phyloP scores from a whole-genome alignment of 1,140 invertebrate genomes.

The Drosophila azteca region DNA sequence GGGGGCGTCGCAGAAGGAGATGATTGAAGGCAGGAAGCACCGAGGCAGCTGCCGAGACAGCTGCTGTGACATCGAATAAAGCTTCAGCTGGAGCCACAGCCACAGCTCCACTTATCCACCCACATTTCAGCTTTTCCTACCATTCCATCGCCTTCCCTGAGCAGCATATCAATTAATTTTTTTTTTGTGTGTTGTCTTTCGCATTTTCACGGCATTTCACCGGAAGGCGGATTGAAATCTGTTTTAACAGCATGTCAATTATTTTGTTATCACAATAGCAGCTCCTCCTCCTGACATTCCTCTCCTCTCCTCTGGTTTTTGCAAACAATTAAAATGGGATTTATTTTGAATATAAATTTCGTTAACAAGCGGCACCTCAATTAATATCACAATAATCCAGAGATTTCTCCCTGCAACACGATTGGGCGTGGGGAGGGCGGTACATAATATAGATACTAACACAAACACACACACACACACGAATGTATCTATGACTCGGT shows the following conservation, averaged over 20 bases:
- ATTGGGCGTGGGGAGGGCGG: neutral
- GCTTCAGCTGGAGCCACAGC: neutral
- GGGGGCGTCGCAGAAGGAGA: constrained; percentile 9
- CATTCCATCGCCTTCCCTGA: constrained; percentile 1
- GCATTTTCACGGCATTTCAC: constrained; percentile 4
- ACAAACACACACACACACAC: constrained; percentile 32
- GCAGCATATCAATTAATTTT: constrained; percentile 10
- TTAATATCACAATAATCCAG: constrained; percentile 51
- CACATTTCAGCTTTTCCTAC: too few relatives aligned
- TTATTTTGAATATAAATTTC: constrained; percentile 60
- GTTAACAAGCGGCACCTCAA: constrained; percentile 54
- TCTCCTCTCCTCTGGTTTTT: constrained; percentile 46
- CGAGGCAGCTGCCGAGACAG: constrained; percentile 1
- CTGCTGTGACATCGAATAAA: constrained; percentile 18
- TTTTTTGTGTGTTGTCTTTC: neutral
- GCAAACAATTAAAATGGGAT: constrained; percentile 55
- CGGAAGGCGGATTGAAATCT: constrained; percentile 28
- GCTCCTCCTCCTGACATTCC: neutral
- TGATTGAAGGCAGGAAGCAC: constrained; percentile 42
- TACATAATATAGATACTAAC: constrained; percentile 28
- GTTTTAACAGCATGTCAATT: constrained; percentile 31
- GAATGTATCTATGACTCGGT: constrained; percentile 39
- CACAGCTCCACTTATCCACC: neutral
- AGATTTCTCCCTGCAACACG: constrained; percentile 22
- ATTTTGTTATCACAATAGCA: constrained; percentile 32